A percentile compares a stretch with the other conserved stretches of the same genome.
phyloP scores from a whole-genome alignment of 2,888 invertebrate species.

The Zaprionus bogoriensis region DNA sequence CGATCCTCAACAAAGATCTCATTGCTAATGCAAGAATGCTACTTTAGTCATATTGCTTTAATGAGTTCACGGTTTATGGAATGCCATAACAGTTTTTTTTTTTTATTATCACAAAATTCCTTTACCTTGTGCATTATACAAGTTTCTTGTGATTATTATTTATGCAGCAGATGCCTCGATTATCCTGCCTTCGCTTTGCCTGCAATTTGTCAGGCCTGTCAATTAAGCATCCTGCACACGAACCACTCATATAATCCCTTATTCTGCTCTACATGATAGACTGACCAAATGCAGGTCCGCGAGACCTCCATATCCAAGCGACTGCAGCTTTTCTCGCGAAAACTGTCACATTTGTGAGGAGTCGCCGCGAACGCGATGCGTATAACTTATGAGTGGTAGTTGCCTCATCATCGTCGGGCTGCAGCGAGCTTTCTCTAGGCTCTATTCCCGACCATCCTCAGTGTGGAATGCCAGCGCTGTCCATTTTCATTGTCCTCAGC shows the following conservation, averaged over 20 bases:
- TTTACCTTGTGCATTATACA: background rate
- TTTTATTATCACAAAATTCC: background rate
- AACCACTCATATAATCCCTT: constrained; percentile 25
- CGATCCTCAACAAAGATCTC: no score
- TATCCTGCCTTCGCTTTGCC: background rate
- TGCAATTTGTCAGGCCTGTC: background rate
- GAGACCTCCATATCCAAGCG: no score
- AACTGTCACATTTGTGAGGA: constrained; percentile 47
- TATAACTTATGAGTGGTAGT: constrained; percentile 50
- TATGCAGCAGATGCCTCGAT: background rate
- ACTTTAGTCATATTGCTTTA: background rate
- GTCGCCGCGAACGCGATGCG: constrained; percentile 29
- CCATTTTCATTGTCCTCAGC: constrained; percentile 63
- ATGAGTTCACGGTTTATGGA: background rate
- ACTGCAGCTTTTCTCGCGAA: constrained; percentile 25
- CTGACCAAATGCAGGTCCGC: constrained; percentile 41
- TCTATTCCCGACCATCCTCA: background rate
- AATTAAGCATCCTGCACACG: constrained; percentile 18
- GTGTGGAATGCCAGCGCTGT: constrained; percentile 47
- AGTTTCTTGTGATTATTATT: background rate
- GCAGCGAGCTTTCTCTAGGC: background rate
- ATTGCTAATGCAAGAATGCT: background rate
- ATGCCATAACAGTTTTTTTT: background rate
- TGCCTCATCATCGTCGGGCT: constrained; percentile 25
- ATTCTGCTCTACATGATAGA: constrained; percentile 17